Conservation (phyloP, 1,140 invertebrate genomes). For the Hirudo medicinalis region DNA sequence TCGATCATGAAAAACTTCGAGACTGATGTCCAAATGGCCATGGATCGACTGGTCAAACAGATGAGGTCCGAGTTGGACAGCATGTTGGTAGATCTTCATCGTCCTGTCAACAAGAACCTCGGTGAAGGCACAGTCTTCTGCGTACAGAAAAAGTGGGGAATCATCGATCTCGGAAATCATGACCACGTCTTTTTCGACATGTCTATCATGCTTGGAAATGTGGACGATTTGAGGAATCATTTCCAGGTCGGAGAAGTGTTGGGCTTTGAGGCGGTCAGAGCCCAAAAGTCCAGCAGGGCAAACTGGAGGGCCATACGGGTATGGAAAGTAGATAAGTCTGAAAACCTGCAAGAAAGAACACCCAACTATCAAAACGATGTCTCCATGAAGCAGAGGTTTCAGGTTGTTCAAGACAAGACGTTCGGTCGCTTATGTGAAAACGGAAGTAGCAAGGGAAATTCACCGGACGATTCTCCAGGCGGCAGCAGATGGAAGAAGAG, state of each 20-base stretch:
- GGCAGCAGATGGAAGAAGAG: background rate
- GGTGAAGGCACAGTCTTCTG: constrained; percentile 39
- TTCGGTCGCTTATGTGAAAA: background rate
- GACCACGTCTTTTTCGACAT: constrained; percentile 44
- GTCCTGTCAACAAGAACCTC: background rate
- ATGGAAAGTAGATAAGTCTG: constrained; percentile 37
- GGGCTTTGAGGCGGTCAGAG: constrained; percentile 35
- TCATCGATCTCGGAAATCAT: constrained; percentile 41
- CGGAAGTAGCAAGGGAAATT: background rate
- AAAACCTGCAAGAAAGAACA: background rate
- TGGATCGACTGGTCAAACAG: background rate
- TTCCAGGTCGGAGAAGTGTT: constrained; percentile 38
- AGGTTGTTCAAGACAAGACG: too few relatives aligned
- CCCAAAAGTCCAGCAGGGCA: constrained; percentile 30
- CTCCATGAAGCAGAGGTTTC: too few relatives aligned
- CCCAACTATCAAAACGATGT: background rate
- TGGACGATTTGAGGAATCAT: constrained; percentile 39
- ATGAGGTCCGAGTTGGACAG: background rate
- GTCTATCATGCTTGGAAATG: constrained; percentile 37
- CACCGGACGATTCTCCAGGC: background rate
- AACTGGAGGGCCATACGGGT: constrained; percentile 39
- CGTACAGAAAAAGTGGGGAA: constrained; percentile 41
- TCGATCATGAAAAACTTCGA: background rate
- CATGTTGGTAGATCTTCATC: background rate
- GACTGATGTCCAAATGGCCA: background rate